Evolutionary conservation across 2,113 vertebrate species (phyloP).

Genomic region (Elaphurus davidianus): DNA sequence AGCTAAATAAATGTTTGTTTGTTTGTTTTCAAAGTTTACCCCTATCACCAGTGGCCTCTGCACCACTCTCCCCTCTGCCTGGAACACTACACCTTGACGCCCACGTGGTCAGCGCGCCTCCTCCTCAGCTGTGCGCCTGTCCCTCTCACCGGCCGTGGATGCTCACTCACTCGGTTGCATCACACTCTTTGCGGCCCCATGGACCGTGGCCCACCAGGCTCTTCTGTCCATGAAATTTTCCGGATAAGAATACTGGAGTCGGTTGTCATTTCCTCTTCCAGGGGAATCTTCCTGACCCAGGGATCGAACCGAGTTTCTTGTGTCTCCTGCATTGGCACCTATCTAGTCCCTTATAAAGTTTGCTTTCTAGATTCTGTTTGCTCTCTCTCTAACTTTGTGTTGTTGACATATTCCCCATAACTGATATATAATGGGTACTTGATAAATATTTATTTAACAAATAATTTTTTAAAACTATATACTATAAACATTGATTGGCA

Average conservation of each 20-base stretch:
- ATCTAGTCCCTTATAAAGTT: background rate
- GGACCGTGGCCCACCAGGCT: background rate
- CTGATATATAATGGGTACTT: background rate
- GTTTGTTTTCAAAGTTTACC: no score
- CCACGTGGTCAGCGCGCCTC: fast-evolving
- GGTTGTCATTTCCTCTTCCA: background rate
- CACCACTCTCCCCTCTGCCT: fast-evolving
- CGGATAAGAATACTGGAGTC: background rate
- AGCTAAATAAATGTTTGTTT: fast-evolving
- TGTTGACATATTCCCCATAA: background rate
- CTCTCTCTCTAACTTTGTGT: background rate
- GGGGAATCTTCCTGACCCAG: background rate
- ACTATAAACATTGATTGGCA: background rate
- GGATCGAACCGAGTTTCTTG: background rate
- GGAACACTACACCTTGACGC: fast-evolving
- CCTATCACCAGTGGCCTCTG: background rate
- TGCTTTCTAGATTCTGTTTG: background rate
- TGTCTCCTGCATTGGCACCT: background rate
- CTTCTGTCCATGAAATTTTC: background rate
- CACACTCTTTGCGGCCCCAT: background rate
- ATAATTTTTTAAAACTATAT: background rate
- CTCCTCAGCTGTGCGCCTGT: fast-evolving
- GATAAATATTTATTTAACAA: background rate
- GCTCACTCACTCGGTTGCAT: background rate
- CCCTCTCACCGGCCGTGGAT: fast-evolving